These are phyloP conservation scores for Micronycteris hirsuta DNA, from an alignment of 2,113 vertebrate genomes.

Conservation along the genomic window DNA sequence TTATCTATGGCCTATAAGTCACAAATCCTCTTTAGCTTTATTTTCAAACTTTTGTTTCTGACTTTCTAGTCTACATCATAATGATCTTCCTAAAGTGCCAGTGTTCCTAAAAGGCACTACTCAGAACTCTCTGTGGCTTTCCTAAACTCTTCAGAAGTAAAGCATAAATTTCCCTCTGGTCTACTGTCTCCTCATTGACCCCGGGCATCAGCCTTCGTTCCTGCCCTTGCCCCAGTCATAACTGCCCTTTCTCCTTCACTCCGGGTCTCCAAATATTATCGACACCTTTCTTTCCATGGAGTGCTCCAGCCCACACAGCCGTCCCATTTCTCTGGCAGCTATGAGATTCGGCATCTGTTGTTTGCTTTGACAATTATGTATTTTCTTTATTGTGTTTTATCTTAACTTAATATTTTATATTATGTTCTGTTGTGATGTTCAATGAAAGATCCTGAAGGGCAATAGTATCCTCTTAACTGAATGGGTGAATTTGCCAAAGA, in stretches of 20 bases:
- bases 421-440: neutral
- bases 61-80: neutral
- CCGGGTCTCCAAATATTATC: neutral
- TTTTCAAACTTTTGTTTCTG: neutral
- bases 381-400: neutral
- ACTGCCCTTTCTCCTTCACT: neutral
- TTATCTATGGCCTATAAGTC: neutral
- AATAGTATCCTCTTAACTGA: neutral
- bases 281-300: neutral
- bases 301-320: neutral
- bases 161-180: neutral
- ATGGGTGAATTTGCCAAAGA: neutral
- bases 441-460: neutral
- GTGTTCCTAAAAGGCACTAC: neutral
- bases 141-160: neutral
- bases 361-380: neutral
- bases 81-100: neutral
- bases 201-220: neutral
- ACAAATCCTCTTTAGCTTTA: neutral
- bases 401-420: neutral
- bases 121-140: neutral
- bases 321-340: neutral
- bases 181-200: neutral
- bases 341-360: neutral
- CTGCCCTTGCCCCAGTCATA: neutral